Evolutionary conservation across 2,888 invertebrate species (phyloP), one percentile per base, ranked within the genome.

Genomic region (Chrysolina americana): DNA sequence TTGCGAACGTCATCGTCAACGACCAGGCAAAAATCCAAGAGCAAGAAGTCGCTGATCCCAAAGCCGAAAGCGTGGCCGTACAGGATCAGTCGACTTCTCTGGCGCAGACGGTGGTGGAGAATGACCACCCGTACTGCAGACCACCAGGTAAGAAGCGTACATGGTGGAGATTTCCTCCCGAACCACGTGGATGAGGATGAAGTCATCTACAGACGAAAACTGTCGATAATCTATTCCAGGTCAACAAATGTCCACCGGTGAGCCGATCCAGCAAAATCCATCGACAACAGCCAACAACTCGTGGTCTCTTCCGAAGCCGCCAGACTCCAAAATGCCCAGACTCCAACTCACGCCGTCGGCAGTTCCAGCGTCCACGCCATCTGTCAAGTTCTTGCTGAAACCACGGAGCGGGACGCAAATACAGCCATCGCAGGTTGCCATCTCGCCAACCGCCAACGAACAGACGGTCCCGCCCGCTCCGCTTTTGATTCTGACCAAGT

Each of bases 361-460:
- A 44, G 15, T 15, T 13, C 41, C 41, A 13, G 3, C 62, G 36
- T 17, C 70, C 15, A 17, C 62, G 5, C 68, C 47, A 62, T 65
- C 75, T 8, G 41, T 70, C 50, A 47, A 71, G 15, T 15, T 74
- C n/a, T 10, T 66, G 50, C 71, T 69, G 6, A 76, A 50, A 62
- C 70, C 41, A 50, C 21, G 53, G 68, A 15, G 69, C 68, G 50
- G 36, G 17, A 5, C 50, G 65, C 63, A 63, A 23, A n/a, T n/a
- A 23, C 13, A 41, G 8, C 8, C 36, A 41, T 13, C 15, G 19
- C 66, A 64, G 28, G 53, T 11, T 21, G 19, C 41, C 28, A 23
- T 5, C 28, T 8, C 36, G 8, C 8, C 11, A 41, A 59, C 6
- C 44, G 11, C 6, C 4, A 19, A 36, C 19, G 4, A 15, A 15